Evolutionary conservation across 2,888 invertebrate genomes (phyloP), one percentile per base, ranked within the genome.

Genomic region (Cecidostiba fungosa): DNA sequence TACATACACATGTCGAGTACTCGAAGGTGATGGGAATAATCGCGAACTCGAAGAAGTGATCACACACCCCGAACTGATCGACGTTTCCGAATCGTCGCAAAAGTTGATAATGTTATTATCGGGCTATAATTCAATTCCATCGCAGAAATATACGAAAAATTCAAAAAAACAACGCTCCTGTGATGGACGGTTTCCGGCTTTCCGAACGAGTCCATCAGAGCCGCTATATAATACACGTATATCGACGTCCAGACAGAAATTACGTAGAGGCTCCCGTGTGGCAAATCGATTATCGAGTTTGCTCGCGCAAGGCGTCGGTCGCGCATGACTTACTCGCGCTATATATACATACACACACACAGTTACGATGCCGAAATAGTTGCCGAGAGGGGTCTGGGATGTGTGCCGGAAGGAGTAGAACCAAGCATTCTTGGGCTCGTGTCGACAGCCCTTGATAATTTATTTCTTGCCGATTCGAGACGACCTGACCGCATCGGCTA

Each of bases 391-490:
- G 26, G 29, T 39, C 19, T 0, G 19, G 62, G 16, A 23, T 72
- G 72, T 70, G 32, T 39, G 36, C 39, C 39, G 72, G 39, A 77
- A 62, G 32, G 77, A 77, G 62, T 29, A 32, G 50, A 19, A 43
- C 66, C n/a, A n/a, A n/a, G 50, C 83, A 84, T 77, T 77, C 87
- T 70, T 70, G 74, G 16, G 69, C 72, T 12, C 23, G 14, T 36
- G n/a, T 39, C 19, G 26, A 19, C 54, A 29, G 29, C 39, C 73
- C 77, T 87, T 85, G 88, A 90, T 91, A 93, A 93, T 93, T 92
- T 93, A 92, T 92, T 93, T 93, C 93, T 93, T 93, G 92, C 91
- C 89, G 89, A 88, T 89, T 90, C 90, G 89, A 82, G 80, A 23
- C 82, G 59, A 86, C 85, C 89, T 90, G 90, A 91, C 91, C 91